Conservation (phyloP, 2,113 vertebrate genomes). For the Patagioenas fasciata region DNA sequence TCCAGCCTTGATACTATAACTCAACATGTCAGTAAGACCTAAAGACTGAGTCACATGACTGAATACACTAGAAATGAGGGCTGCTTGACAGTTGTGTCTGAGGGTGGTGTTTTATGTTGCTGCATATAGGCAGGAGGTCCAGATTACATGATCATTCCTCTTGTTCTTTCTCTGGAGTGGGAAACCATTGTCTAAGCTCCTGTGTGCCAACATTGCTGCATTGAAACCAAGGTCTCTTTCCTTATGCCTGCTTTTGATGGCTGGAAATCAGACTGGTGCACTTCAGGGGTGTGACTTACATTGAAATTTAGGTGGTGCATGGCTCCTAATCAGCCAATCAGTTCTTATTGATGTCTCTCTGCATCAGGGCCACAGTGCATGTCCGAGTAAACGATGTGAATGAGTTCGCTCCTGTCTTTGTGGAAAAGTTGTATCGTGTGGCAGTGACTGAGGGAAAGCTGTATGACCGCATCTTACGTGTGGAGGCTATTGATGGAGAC, state of each 20-base stretch:
- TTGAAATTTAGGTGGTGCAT: not conserved
- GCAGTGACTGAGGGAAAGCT: slow-evolving; percentile 93
- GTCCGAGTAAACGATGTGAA: slow-evolving; percentile 97
- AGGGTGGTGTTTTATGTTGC: not conserved
- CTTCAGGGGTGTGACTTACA: not conserved
- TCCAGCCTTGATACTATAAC: not conserved
- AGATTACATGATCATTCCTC: not conserved
- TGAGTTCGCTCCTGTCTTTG: slow-evolving; percentile 95
- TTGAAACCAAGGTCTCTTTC: not conserved
- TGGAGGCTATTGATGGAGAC: slow-evolving; percentile 94
- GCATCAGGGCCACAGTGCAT: slow-evolving; percentile 89
- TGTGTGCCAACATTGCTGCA: rapidly evolving
- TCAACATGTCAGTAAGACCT: not conserved
- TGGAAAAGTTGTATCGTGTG: slow-evolving; percentile 90
- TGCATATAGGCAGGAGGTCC: not conserved
- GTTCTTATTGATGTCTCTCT: not conserved
- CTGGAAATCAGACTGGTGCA: not conserved
- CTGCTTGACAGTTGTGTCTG: not conserved
- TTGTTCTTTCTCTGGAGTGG: not conserved
- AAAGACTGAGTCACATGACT: not conserved
- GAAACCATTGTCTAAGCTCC: not conserved
- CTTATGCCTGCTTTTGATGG: not conserved
- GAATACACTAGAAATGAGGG: not conserved
- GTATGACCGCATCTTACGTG: slow-evolving; percentile 90
- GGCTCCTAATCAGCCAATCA: not conserved